These are phyloP conservation scores for Platerodrilus igneus DNA, from an alignment of 2,888 invertebrate genomes.

Conservation along the genomic window DNA sequence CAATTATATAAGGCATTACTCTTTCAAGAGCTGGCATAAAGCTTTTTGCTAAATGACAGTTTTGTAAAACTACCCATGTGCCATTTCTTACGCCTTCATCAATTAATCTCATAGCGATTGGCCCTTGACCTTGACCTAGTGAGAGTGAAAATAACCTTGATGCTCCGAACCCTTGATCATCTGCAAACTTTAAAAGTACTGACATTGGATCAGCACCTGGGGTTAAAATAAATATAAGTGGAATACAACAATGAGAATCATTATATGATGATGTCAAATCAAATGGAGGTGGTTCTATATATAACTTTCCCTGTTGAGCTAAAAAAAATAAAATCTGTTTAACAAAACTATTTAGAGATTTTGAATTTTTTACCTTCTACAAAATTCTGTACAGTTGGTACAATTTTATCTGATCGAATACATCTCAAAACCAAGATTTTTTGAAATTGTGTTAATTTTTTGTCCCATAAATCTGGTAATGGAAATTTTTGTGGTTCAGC, in stretches of 20 bases:
- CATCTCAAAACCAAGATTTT: constrained; percentile 74
- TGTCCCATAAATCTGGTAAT: constrained; percentile 68
- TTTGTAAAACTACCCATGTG: constrained; percentile 91
- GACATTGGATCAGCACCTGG: constrained; percentile 93
- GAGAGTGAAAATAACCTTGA: constrained; percentile 76
- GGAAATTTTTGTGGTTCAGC: constrained; percentile 65
- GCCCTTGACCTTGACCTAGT: constrained; percentile 90
- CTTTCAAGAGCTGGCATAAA: constrained; percentile 92
- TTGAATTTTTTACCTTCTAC: constrained; percentile 52
- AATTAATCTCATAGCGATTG: constrained; percentile 80
- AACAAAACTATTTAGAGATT: background rate
- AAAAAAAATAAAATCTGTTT: constrained; percentile 26
- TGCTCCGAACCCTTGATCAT: constrained; percentile 81
- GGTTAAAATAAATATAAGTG: constrained; percentile 85
- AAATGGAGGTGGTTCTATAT: constrained; percentile 86
- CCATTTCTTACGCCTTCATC: constrained; percentile 79
- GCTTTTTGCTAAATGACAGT: constrained; percentile 91
- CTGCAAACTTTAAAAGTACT: constrained; percentile 83
- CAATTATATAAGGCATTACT: constrained; percentile 52
- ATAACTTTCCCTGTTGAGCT: constrained; percentile 71
- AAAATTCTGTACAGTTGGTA: constrained; percentile 69
- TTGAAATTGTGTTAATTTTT: constrained; percentile 62
- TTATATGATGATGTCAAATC: constrained; percentile 77
- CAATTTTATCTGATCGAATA: constrained; percentile 83
- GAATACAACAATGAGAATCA: constrained; percentile 84